Evolutionary conservation across 1,140 invertebrate species (phyloP).

Genomic region (Plodia interpunctella): DNA sequence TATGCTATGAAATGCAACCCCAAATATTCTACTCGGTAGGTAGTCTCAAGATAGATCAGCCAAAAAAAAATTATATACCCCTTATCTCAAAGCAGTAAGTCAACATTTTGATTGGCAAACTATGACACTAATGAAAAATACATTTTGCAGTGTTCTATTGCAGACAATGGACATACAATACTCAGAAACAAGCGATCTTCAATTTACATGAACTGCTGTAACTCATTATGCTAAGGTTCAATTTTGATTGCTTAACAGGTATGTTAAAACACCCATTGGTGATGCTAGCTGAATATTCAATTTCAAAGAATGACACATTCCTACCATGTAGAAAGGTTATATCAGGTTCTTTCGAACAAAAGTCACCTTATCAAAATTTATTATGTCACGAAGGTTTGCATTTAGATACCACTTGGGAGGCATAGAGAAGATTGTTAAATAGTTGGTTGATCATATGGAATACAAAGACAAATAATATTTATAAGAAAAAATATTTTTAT

Average conservation of each 20-base stretch:
- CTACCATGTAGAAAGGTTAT: too few relatives aligned
- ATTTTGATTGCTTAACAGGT: too few relatives aligned
- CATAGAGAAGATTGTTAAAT: too few relatives aligned
- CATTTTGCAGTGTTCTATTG: conserved; percentile 26
- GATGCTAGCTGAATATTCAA: too few relatives aligned
- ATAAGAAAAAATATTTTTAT: too few relatives aligned
- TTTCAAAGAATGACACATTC: not conserved
- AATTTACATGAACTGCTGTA: not conserved
- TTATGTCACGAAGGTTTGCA: too few relatives aligned
- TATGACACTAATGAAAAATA: conserved; percentile 25
- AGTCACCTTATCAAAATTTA: too few relatives aligned
- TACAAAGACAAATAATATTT: too few relatives aligned
- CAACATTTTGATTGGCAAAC: conserved; percentile 26
- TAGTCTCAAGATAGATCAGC: too few relatives aligned
- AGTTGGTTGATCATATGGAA: too few relatives aligned
- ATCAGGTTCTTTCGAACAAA: not conserved
- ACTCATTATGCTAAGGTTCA: not conserved
- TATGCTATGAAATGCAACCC: conserved; percentile 39
- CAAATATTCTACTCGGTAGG: too few relatives aligned
- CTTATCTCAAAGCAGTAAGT: conserved; percentile 32
- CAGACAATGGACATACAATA: conserved; percentile 64
- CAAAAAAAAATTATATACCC: not conserved
- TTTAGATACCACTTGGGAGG: too few relatives aligned
- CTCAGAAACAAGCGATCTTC: not conserved
- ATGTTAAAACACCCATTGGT: not conserved